Evolutionary conservation across 2,797 vertebrate species (phyloP).

Genomic region (Pipistrellus nathusii): DNA sequence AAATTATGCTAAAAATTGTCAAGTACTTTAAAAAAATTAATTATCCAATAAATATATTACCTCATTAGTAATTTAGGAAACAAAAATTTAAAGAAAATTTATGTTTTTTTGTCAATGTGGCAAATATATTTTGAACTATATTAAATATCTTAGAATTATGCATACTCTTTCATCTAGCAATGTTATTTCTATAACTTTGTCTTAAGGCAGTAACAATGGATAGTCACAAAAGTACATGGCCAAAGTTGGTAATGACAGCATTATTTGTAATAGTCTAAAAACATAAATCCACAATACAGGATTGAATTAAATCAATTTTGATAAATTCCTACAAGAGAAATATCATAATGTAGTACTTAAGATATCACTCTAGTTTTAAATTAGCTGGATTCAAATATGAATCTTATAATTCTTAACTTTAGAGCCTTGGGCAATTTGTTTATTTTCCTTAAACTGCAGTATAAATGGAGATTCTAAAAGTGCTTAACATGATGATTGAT

Average conservation of each 20-base stretch:
- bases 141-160: slow-evolving; percentile 1
- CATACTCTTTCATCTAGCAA: not conserved
- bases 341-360: not conserved
- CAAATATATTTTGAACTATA: not conserved
- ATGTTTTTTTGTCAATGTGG: not conserved
- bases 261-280: slow-evolving; percentile 34
- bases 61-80: slow-evolving; percentile 2
- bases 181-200: slow-evolving; percentile 38
- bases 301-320: not conserved
- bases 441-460: slow-evolving; percentile 9
- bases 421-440: not conserved
- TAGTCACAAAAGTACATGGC: not conserved
- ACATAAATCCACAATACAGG: not conserved
- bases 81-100: not conserved
- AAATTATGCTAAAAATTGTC: slow-evolving; percentile 7
- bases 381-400: slow-evolving; percentile 36
- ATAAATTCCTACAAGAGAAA: slow-evolving; percentile 23
- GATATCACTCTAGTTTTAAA: slow-evolving; percentile 8
- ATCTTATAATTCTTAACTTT: slow-evolving; percentile 2
- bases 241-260: not conserved
- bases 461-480: not conserved
- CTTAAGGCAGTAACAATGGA: not conserved
- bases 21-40: slow-evolving; percentile 24
- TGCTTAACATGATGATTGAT: not conserved
- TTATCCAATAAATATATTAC: not conserved